Conservation (phyloP, 2,113 vertebrate genomes). For the Leiothrix lutea region DNA sequence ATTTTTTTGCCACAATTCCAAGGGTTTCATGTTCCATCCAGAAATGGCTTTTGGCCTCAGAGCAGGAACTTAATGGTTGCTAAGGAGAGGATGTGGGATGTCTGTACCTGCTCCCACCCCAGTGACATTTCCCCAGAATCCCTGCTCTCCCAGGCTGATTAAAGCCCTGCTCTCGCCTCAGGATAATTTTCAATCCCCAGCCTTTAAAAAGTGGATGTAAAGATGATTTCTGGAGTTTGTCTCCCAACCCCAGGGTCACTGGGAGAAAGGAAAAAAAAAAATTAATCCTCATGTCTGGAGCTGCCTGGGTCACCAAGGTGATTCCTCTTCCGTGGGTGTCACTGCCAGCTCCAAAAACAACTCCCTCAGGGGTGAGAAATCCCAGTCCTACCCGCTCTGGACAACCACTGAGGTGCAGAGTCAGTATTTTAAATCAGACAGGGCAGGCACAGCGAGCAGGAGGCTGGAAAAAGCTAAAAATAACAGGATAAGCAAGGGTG, state of each 20-base stretch:
- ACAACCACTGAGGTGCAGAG: background rate
- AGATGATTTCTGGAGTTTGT: background rate
- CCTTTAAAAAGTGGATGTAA: background rate
- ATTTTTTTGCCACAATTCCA: background rate
- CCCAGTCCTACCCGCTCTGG: background rate
- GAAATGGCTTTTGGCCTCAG: background rate
- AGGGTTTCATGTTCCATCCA: background rate
- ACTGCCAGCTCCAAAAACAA: background rate
- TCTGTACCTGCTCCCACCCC: background rate
- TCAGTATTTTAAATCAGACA: background rate
- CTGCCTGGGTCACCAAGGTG: background rate
- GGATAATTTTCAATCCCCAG: background rate
- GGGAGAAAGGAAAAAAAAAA: background rate
- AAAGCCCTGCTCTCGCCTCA: background rate
- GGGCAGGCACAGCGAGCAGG: background rate
- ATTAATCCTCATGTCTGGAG: background rate
- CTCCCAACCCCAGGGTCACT: background rate
- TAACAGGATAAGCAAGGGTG: slow-evolving; percentile 45
- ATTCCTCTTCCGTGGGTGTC: fast-evolving
- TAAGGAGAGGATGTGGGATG: background rate
- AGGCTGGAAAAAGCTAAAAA: slow-evolving; percentile 37
- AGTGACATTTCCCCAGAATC: background rate
- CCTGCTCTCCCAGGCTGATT: background rate
- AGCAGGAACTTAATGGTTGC: background rate
- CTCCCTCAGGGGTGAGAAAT: background rate